Percentiles rank a stretch among this genome's conserved stretches.
Conservation (phyloP, 2,113 vertebrate species). For the Axis porcinus region DNA sequence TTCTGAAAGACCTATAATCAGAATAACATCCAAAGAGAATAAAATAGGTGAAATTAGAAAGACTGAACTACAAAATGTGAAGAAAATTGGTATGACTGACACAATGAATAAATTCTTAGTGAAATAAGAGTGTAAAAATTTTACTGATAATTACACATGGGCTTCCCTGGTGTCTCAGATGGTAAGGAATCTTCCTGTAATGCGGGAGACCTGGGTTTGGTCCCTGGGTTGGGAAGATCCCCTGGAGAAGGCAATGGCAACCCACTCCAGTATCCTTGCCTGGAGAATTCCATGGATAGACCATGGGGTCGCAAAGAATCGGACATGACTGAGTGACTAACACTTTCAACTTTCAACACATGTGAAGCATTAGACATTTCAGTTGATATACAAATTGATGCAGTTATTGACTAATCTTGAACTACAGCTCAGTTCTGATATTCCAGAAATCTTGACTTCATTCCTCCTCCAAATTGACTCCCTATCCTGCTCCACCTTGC, state of each 20-base stretch:
- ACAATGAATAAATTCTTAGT: background rate
- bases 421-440: background rate
- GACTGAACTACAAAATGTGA: slow-evolving; percentile 24
- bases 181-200: background rate
- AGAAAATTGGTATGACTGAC: slow-evolving; percentile 41
- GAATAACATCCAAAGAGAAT: slow-evolving; percentile 59
- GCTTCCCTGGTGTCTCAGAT: background rate
- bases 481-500: background rate
- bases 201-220: background rate
- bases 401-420: background rate
- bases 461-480: background rate
- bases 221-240: background rate
- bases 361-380: slow-evolving; percentile 1
- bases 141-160: background rate
- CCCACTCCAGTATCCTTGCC: background rate
- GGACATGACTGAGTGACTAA: background rate
- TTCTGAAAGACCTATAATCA: slow-evolving; percentile 55
- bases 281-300: background rate
- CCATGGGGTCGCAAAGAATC: background rate
- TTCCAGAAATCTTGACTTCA: background rate
- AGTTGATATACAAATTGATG: slow-evolving; percentile 13
- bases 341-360: background rate
- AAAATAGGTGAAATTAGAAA: slow-evolving; percentile 42
- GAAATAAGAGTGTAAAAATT: background rate
- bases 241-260: background rate